Evolutionary conservation across 2,113 vertebrate species (phyloP), one percentile per base, ranked within the genome.

Genomic region (Entelurus aequoreus): DNA sequence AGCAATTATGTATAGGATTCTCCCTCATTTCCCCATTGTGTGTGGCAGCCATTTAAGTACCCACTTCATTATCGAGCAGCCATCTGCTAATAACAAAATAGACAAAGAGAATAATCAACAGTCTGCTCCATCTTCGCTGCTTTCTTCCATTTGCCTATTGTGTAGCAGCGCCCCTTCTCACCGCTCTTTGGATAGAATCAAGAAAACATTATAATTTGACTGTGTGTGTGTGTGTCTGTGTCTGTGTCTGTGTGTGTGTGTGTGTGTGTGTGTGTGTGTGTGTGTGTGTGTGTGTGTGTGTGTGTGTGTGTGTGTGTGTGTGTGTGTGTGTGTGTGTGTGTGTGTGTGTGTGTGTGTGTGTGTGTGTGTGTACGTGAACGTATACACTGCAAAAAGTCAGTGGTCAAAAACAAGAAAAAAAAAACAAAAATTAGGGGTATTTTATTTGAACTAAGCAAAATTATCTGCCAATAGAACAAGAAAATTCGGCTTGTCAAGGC

Each of bases 21-120:
- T 66, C 38, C 53, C 59, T 83, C 74, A 67, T 83, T 79, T 83
- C 72, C 77, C 79, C 52, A 62, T 79, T 81, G 71, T 84, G 71
- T 84, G 38, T 63, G 75, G 48, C 68, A 46, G 48, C 69, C 76
- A 84, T 84, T 46, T 85, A 85, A 84, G 73, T 67, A 75, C 67
- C 75, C 68, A 80, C 71, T 75, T 75, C 78, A 84, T 82, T 80
- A 85, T 75, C 36, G 69, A 73, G 77, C 72, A 75, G 69, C 79
- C 78, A 78, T 84, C 80, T 76, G 72, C 84, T 83, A 85, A 87
- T 86, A 82, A 84, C 71, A 81, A 82, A 79, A 74, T 70, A 88
- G 80, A 87, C 83, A 89, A 88, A 85, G 84, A 75, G 84, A 88
- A 89, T 88, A 88, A 86, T 87, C 83, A 83, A 80, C 80, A 81